Base-by-base conservation (phyloP, 2,888 invertebrate species). In the Euclidia mi region DNA sequence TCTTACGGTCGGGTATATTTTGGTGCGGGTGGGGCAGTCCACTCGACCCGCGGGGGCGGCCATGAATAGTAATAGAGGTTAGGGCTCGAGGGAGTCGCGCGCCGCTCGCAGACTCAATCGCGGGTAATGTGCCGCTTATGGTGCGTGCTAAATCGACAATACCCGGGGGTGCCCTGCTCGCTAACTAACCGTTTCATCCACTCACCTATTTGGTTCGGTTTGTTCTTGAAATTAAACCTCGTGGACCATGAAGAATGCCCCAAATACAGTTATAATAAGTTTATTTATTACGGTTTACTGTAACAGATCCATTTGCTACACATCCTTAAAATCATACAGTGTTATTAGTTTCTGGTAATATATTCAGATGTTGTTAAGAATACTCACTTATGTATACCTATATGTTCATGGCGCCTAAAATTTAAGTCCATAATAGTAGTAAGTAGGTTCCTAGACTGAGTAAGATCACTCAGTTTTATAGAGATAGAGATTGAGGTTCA, bases 71-170 rank as follows among this genome's bases (percentile, higher is more conserved):
- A 92, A 93, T 91, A 79, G 88, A 86, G 88, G 87, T 84, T 79
- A 82, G 79, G 80, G 76, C 87, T 82, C 85, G 66, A 69, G 87
- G 84, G 88, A 85, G 73, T 75, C 76, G 76, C 43, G 53, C 56
- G 40, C 18, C 41, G 35, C 68, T 57, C 43, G 41, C 67, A 53
- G 58, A 62, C 74, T 62, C 84, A 79, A 78, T 82, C 81, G 76
- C 71, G 79, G 73, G 78, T 88, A 87, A 87, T 81, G 71, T 74
- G 82, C 85, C 85, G 89, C 92, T 91, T 93, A 94, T 92, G 92
- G 94, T 89, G 91, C 92, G 92, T 92, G 88, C 89, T 87, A 93
- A 94, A 94, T 94, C 90, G 90, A 90, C 91, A 86, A 90, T 89
- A 87, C 91, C 87, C 92, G 65, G 58, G 87, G 90, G 91, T 81